These are phyloP conservation scores for Pterocles burchelli DNA, from an alignment of 2,113 vertebrate genomes.

Conservation along the genomic window DNA sequence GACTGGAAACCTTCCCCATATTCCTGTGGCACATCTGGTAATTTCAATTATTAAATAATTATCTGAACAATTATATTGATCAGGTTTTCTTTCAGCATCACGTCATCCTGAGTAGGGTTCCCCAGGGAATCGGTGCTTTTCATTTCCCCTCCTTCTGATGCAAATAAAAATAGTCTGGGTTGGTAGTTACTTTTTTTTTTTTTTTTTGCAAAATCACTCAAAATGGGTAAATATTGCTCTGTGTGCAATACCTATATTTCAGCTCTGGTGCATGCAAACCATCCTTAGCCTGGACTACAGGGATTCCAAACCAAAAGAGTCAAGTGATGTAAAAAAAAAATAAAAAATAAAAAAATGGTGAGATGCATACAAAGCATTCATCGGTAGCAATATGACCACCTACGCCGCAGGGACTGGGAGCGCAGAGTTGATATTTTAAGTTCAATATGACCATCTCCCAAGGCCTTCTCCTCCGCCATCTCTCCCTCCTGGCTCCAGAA, in stretches of 20 bases:
- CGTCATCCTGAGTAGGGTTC: not conserved
- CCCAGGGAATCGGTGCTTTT: not conserved
- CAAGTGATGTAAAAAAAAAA: not conserved
- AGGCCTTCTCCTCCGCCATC: not conserved
- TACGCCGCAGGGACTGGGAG: not conserved
- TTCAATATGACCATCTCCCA: slow-evolving; percentile 43
- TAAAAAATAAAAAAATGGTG: not conserved
- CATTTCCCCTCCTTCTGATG: not conserved
- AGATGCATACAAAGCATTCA: not conserved
- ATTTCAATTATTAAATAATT: not conserved
- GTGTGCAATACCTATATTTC: not conserved
- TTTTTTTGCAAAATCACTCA: not conserved
- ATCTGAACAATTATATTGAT: not conserved
- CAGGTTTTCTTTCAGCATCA: not conserved
- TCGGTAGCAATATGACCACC: not conserved
- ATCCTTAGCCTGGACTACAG: not conserved
- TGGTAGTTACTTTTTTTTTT: not conserved
- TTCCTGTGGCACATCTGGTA: not conserved
- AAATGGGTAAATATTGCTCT: not conserved
- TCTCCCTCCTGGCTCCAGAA: slow-evolving; percentile 65
- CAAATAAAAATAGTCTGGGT: not conserved
- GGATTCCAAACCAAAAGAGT: not conserved
- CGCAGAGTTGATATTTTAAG: not conserved
- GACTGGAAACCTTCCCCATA: not conserved
- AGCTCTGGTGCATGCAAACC: not conserved